Conservation (phyloP, 2,113 vertebrate genomes). For the Pholis gunnellus region DNA sequence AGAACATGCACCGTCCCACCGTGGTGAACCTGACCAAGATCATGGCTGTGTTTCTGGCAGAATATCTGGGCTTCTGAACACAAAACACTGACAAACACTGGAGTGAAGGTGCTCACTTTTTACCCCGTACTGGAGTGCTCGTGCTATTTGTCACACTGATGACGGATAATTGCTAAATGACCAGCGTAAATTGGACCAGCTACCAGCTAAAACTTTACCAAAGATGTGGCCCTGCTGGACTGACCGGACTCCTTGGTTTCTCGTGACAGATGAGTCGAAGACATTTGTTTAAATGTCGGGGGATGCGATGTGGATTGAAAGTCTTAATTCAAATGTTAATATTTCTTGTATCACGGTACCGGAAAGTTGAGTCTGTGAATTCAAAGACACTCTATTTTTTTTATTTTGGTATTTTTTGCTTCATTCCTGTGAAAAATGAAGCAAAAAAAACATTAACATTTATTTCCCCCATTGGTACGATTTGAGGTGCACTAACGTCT, state of each 20-base stretch:
- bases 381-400: not conserved
- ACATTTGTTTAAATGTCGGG: not conserved
- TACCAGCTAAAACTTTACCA: conserved; percentile 39
- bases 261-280: not conserved
- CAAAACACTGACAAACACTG: not conserved
- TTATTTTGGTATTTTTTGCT: not conserved
- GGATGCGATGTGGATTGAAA: conserved; percentile 1
- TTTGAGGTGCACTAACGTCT: conserved; percentile 31
- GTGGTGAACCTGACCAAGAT: conserved; percentile 90
- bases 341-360: conserved; percentile 13
- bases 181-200: not conserved
- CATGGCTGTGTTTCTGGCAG: conserved; percentile 87
- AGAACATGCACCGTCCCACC: conserved; percentile 88
- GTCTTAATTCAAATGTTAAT: conserved; percentile 13
- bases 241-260: not conserved
- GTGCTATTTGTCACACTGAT: conserved; percentile 1
- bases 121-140: not conserved
- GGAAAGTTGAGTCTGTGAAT: conserved; percentile 22
- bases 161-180: not conserved
- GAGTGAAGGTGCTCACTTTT: not conserved
- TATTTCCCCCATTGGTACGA: conserved; percentile 9
- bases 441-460: not conserved
- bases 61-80: conserved; percentile 86
- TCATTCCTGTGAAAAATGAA: conserved; percentile 42
- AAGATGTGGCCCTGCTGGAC: conserved; percentile 46